Percentiles rank a stretch among this genome's conserved stretches.
phyloP scores from a whole-genome alignment of 2,113 vertebrate species.

The Semicossyphus pulcher region DNA sequence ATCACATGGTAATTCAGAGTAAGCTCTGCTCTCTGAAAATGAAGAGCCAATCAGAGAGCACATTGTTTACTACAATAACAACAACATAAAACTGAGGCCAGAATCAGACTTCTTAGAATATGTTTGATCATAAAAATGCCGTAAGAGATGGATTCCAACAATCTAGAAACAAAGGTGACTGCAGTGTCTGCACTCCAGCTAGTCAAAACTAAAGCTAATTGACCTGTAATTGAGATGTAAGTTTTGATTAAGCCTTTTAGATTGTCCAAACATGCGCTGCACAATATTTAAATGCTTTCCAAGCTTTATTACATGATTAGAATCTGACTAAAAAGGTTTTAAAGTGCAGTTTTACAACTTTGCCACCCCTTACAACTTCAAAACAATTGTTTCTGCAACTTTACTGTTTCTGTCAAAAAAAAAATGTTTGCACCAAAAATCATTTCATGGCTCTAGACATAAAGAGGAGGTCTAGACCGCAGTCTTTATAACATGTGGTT shows the following conservation, averaged over 20 bases:
- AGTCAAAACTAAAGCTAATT: not conserved
- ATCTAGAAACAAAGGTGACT: not conserved
- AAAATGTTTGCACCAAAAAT: no score
- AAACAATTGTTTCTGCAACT: no score
- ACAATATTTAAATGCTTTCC: not conserved
- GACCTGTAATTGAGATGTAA: not conserved
- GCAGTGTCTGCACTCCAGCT: not conserved
- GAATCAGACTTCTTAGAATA: not conserved
- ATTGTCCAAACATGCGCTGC: not conserved
- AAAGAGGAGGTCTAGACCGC: no score
- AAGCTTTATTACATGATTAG: no score
- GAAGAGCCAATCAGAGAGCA: not conserved
- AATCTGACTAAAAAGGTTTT: no score
- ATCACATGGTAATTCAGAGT: not conserved
- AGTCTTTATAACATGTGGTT: not conserved
- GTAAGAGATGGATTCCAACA: no score
- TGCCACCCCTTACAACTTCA: no score
- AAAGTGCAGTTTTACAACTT: no score
- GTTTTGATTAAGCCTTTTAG: not conserved
- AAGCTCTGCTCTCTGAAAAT: not conserved
- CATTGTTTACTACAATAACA: no score
- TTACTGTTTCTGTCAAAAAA: no score
- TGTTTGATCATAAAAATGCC: no score
- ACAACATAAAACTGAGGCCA: not conserved
- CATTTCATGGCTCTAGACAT: no score